phyloP scores from a whole-genome alignment of 2,797 vertebrate genomes.

The Agapornis canus region DNA sequence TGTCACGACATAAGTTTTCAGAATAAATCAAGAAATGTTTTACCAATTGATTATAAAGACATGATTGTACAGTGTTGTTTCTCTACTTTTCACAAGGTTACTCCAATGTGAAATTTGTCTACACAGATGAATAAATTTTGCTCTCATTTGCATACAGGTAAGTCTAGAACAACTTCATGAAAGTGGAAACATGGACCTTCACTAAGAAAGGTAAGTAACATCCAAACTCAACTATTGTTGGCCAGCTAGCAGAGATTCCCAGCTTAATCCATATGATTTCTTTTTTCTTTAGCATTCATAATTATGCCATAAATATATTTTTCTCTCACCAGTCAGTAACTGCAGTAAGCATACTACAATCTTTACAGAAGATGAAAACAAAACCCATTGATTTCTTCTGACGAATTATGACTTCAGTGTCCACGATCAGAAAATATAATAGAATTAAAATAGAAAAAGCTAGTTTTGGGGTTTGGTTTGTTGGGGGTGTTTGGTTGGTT shows the following conservation, averaged over 20 bases:
- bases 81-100: not conserved
- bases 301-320: not conserved
- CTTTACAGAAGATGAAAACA: not conserved
- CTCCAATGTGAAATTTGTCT: not conserved
- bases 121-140: not conserved
- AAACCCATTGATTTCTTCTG: not conserved
- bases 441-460: not conserved
- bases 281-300: not conserved
- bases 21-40: not conserved
- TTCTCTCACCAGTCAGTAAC: not conserved
- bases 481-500: not conserved
- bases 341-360: not conserved
- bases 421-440: not conserved
- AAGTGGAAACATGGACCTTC: not conserved
- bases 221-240: not conserved
- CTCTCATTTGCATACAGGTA: not conserved
- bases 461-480: not conserved
- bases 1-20: not conserved
- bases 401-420: fast-evolving
- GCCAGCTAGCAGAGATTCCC: not conserved
- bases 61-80: not conserved
- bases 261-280: not conserved
- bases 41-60: not conserved
- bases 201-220: not conserved
- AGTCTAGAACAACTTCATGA: not conserved